Percentiles rank a stretch among this genome's conserved stretches.
These are phyloP conservation scores for Drosophila fuyamai DNA, from an alignment of 1,140 invertebrate genomes.

Conservation along the genomic window DNA sequence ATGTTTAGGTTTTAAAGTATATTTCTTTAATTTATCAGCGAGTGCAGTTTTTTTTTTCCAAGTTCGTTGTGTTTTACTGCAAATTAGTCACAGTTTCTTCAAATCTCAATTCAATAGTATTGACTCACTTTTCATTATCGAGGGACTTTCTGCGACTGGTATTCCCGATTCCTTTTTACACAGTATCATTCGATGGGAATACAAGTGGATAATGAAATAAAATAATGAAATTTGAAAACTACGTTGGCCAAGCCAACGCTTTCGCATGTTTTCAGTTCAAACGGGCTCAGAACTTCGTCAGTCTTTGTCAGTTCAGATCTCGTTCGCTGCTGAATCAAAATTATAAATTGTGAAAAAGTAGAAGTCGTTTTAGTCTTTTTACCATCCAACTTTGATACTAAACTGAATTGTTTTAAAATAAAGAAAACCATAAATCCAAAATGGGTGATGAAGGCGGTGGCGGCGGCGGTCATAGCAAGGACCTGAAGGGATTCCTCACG, in stretches of 20 bases:
- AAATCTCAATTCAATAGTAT: too few species aligned
- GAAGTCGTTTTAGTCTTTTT: not conserved
- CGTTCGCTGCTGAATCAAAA: conserved; percentile 12
- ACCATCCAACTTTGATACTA: not conserved
- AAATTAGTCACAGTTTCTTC: too few species aligned
- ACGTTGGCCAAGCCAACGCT: conserved; percentile 18
- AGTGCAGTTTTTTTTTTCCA: too few species aligned
- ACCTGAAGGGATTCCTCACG: conserved; percentile 86
- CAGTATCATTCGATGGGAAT: too few species aligned
- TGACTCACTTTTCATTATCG: not conserved
- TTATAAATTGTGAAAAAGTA: conserved; percentile 1
- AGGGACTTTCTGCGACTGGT: not conserved
- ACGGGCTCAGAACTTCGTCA: conserved; percentile 9
- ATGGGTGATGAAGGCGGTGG: conserved; percentile 86
- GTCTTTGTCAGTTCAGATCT: conserved; percentile 22
- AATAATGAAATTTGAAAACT: not conserved
- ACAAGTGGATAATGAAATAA: not conserved
- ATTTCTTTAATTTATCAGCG: too few species aligned
- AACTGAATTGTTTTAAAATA: conserved; percentile 4
- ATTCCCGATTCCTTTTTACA: not conserved
- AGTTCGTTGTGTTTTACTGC: too few species aligned
- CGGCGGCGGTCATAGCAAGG: conserved; percentile 36
- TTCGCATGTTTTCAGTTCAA: not conserved
- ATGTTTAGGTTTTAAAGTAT: too few species aligned
- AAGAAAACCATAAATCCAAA: conserved; percentile 1